Base-by-base conservation (phyloP, 2,888 invertebrate genomes). In the Drosophila bunnanda region DNA sequence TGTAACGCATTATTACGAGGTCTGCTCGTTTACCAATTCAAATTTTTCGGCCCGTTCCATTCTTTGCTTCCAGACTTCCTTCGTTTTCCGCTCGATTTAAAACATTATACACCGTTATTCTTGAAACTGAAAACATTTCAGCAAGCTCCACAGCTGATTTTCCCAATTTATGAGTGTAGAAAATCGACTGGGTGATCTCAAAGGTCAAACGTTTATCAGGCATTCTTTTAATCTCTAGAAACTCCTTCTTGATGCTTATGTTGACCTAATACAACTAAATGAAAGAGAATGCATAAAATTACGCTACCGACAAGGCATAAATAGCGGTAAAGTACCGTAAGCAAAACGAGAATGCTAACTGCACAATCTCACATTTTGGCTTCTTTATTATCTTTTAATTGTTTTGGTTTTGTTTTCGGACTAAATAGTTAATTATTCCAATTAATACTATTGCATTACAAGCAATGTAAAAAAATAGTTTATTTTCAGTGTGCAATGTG, bases 41-140 rank as follows among this genome's bases (percentile, higher is more conserved):
- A 20, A 7, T 34, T 20, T 20, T 34, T 1, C 50, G 34, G 3
- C 50, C 32, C 4, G 34, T 5, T 34, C 34, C 34, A 50, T 15
- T 12, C 20, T 2, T 50, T 34, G 50, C 8, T 50, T 50, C 34
- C 13, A 34, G 20, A 2, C 50, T 50, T 1, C 5, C 50, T 34
- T 50, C 50, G 13, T 50, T 50, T 50, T 50, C 32, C 13, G 50
- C 32, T 8, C 32, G 50, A 34, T 34, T 50, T 34, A 50, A 20
- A 15, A 34, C 13, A 32, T 50, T 50, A 5, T 34, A 50, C 8
- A 39, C 9, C 2, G 43, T 43, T 43, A 22, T 43, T 9, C 43
- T 12, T 6, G 43, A 43, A 20, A 43, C 43, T 9, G 43, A 43
- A 43, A 43, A 43, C 43, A 43, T 43, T 22, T 22, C 20, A 5